A percentile compares a stretch with the other conserved stretches of the same genome.
These are phyloP conservation scores for Chromis chromis DNA, from an alignment of 2,797 vertebrate species.

Conservation along the genomic window DNA sequence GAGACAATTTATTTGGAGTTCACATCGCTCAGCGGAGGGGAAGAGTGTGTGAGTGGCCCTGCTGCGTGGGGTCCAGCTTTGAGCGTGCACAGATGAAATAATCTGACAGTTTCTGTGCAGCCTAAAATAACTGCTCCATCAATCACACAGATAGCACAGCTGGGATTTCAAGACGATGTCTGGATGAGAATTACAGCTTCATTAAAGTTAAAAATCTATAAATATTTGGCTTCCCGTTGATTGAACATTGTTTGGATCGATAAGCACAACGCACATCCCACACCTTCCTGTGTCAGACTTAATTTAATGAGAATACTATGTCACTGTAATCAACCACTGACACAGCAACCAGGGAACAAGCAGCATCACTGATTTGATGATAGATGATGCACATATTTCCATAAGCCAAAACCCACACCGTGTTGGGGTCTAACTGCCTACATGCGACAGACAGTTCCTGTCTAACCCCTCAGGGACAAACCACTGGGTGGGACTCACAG, in stretches of 20 bases:
- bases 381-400: constrained; percentile 33
- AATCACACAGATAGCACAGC: constrained; percentile 40
- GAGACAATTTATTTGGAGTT: constrained; percentile 55
- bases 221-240: constrained; percentile 48
- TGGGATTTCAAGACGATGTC: constrained; percentile 44
- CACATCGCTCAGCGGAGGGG: constrained; percentile 29
- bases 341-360: constrained; percentile 25
- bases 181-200: constrained; percentile 52
- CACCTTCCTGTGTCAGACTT: background rate
- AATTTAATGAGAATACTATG: constrained; percentile 28
- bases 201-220: constrained; percentile 67
- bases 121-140: constrained; percentile 50
- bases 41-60: constrained; percentile 23
- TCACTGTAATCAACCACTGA: constrained; percentile 23
- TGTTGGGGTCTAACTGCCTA: constrained; percentile 6
- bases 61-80: constrained; percentile 23
- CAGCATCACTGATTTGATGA: constrained; percentile 11
- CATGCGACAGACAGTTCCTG: constrained; percentile 53
- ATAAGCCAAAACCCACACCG: constrained; percentile 9
- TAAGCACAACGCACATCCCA: constrained; percentile 23
- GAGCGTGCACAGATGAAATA: constrained; percentile 46
- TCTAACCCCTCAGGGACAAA: constrained; percentile 42
- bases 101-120: constrained; percentile 45
- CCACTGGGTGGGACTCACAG: constrained; percentile 65
- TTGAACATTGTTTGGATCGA: constrained; percentile 54